A percentile compares a stretch with the other conserved stretches of the same genome.
phyloP scores from a whole-genome alignment of 2,113 vertebrate genomes.

The Aleadryas rufinucha region DNA sequence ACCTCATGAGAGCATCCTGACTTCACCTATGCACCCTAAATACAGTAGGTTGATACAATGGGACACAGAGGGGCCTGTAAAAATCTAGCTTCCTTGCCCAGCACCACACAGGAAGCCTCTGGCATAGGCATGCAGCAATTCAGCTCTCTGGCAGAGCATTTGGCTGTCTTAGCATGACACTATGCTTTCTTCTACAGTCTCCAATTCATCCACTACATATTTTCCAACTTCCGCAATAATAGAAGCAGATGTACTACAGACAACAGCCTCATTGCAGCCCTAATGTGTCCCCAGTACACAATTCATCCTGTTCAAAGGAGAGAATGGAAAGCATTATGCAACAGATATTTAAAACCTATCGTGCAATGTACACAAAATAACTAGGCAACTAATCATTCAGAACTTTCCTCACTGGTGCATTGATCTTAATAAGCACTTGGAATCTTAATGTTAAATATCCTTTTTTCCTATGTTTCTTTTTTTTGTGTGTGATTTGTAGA shows the following conservation, averaged over 20 bases:
- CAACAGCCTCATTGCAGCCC: neutral
- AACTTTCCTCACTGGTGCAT: neutral
- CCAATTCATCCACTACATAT: neutral
- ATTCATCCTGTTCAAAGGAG: neutral
- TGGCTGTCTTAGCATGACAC: neutral
- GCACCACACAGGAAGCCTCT: neutral
- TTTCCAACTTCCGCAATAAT: conserved; percentile 7
- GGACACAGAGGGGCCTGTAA: neutral
- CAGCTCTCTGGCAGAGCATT: neutral
- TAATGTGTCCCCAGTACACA: neutral
- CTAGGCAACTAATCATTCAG: neutral
- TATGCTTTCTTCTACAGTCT: neutral
- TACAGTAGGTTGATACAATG: fast-evolving
- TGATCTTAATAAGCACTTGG: neutral
- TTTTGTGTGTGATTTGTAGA: neutral
- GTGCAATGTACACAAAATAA: neutral
- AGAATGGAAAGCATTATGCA: neutral
- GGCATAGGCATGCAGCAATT: neutral
- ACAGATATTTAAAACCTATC: neutral
- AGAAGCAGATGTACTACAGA: neutral
- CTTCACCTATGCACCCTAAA: neutral
- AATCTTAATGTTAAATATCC: neutral
- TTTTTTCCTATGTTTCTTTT: neutral
- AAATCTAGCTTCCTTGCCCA: neutral
- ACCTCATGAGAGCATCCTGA: neutral